These are phyloP conservation scores for silkworm (Bombyx mori) DNA, from an alignment of 1,140 invertebrate genomes.

Conservation along the genomic window ASM3026992v2 NC_085109.1:7123501-7124000, in stretches of 20 bases:
- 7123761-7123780: conserved; percentile 10
- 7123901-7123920: conserved; percentile 25
- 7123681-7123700: no score
- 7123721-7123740: not conserved
- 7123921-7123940: conserved; percentile 19
- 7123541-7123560: no score
- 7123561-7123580: no score
- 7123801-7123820: no score
- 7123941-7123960: conserved; percentile 5
- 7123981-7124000: conserved; percentile 31
- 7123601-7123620: no score
- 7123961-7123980: conserved; percentile 25
- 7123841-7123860: conserved; percentile 47
- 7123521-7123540: no score
- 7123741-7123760: conserved; percentile 4
- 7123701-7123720: not conserved
- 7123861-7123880: conserved; percentile 68
- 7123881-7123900: conserved; percentile 41
- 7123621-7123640: no score
- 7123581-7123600: no score
- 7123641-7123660: no score
- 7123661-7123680: no score
- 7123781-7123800: not conserved
- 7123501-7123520: no score
- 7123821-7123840: conserved; percentile 12